Base-by-base conservation (phyloP, 2,113 vertebrate genomes). In the Solenodon paradoxus region DNA sequence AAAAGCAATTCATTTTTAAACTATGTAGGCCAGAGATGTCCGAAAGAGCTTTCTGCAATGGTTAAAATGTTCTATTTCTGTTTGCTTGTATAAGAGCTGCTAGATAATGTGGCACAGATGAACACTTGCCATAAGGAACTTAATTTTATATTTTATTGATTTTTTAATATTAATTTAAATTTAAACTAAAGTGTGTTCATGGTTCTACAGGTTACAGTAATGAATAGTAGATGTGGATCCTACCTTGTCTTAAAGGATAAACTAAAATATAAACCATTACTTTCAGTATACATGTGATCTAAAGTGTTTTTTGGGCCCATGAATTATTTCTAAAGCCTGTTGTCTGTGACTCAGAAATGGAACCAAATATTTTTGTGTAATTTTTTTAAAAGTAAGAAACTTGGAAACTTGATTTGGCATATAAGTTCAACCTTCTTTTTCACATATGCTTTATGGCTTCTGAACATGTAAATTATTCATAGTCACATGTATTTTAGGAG, bases 121-220 rank as follows among this genome's bases (percentile, higher is more conserved):
- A 49, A 35, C 11, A 57, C 2, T 51, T 20, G 4, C 4, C 49
- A 32, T 20, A 3, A 35, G 15, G 28, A 47, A 9, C 22, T 85
- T 35, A 80, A 32, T 32, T 61, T 86, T 87, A n/a, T 17, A 66
- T 85, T 69, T 95, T 40, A 38, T n/a, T 80, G 22, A 24, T 35
- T 88, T 88, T 95, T 71, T 53, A 42, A 42, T n/a, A n/a, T 85
- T 93, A 45, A 49, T 85, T 84, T 90, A 69, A 66, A 63, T 75
- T 47, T 75, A 84, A 79, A 63, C 7, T 35, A 83, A 40, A 47
- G 32, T 83, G 49, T 6, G 28, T 90, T 35, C 30, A 8, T 66
- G 2, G 51, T 9, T 35, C 51, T 77, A 30, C n/a, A 30, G 26
- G 38, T 7, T 53, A 32, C 26, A 72, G 8, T 57, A 49, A 49